phyloP scores from a whole-genome alignment of 1,140 invertebrate species.

The Dinothrombium tinctorium region DNA sequence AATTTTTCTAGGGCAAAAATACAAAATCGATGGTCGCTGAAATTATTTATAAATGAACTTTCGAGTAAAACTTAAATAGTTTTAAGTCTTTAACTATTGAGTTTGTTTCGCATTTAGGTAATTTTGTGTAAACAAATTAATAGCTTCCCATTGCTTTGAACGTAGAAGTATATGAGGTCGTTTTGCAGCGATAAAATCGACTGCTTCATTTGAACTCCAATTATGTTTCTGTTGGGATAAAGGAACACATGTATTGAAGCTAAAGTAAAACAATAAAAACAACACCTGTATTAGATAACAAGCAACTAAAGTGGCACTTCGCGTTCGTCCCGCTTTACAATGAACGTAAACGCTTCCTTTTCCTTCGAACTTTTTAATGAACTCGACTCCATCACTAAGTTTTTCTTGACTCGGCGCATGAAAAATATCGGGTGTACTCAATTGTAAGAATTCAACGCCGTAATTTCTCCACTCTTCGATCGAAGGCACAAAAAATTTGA shows the following conservation, averaged over 20 bases:
- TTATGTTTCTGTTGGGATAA: conserved; percentile 46
- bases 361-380: conserved; percentile 47
- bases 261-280: conserved; percentile 14
- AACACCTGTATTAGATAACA: conserved; percentile 90
- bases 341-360: conserved; percentile 65
- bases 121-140: too few species aligned
- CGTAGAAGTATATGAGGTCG: conserved; percentile 66
- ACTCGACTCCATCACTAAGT: conserved; percentile 54
- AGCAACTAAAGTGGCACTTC: conserved; percentile 83
- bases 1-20: too few species aligned
- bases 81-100: too few species aligned
- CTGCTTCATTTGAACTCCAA: conserved; percentile 65
- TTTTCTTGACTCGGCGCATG: conserved; percentile 74
- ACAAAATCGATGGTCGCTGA: too few species aligned
- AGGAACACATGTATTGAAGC: conserved; percentile 11
- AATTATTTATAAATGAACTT: too few species aligned
- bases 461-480: conserved; percentile 47
- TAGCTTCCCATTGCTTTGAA: conserved; percentile 59
- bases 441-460: conserved; percentile 63
- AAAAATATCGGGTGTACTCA: conserved; percentile 81
- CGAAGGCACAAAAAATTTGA: conserved; percentile 37
- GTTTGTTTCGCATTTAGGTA: too few species aligned
- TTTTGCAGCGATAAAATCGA: conserved; percentile 46
- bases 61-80: too few species aligned
- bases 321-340: conserved; percentile 86